Evolutionary conservation across 2,888 invertebrate genomes (phyloP), one percentile per base, ranked within the genome.

Genomic region (Taenaris catops): DNA sequence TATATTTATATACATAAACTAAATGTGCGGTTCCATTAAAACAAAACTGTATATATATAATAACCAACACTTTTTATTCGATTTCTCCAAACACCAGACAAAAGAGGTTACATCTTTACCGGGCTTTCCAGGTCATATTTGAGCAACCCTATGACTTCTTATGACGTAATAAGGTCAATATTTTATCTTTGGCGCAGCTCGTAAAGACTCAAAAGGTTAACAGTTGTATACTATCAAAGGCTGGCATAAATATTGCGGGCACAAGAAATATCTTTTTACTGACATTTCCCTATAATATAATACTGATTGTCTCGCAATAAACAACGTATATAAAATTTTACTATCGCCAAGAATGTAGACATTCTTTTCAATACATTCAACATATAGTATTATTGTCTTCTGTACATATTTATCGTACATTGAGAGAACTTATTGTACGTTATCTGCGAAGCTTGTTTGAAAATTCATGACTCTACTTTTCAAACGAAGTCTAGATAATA

Each of bases 161-260:
- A 38, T 44, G 44, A 44, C 41, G 44, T 32, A 44, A 44, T 53
- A 58, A 53, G 53, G 56, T 55, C 54, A 45, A 34, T 51, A 53
- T 62, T 63, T 58, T 66, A 61, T 62, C 63, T 63, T 61, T 56
- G 53, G 45, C 47, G 46, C 52, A 53, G 53, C 50, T 62, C 58
- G 50, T 57, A 48, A 43, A 49, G 50, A 48, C 48, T 48, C 47
- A 51, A 70, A 44, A 68, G 64, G 65, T 63, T 53, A 61, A 39
- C 38, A 39, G 46, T 48, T 51, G 49, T 50, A 55, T 56, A 57
- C 59, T 63, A 58, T 64, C 63, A 59, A 61, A 48, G 34, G 25
- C 44, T 38, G 34, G 31, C 44, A 44, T 44, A 44, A 44, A 44
- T 44, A 44, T 44, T 44, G 41, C 41, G 34, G 25, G 36, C 41